Base-by-base conservation (phyloP, 2,797 vertebrate genomes). In the Melanotaenia pygmaea region DNA sequence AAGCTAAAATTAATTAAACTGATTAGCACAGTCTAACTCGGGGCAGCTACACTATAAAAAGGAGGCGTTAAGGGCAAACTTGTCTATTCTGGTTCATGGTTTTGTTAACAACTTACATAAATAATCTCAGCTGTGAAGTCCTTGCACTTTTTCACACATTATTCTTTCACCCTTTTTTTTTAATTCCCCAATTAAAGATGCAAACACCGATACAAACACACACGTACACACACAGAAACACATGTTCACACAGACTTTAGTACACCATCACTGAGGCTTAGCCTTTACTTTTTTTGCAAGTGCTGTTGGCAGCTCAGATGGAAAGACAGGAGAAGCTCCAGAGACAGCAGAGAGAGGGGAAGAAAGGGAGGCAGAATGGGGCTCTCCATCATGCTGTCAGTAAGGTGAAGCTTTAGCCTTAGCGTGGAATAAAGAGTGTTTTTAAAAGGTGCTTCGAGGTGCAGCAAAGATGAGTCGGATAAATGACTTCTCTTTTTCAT, bases 401-500 rank as follows among this genome's bases (percentile, higher is more conserved):
- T 18, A 47, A 85, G 85, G 70, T 79, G 81, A 83, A 70, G 89
- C 85, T 88, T 86, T 82, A 72, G 83, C 71, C 59, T 86, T 83
- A 80, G 82, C 67, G 4, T 56, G 82, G 82, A 90, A 89, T 88
- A 86, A 87, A 84, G 82, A 87, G 84, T 83, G 81, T 88, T 93
- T 91, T 88, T 88, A 90, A 89, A 89, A 88, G 85, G 83, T 88
- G 84, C 86, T 86, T 67, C 56, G 60, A 90, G 89, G 85, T 84
- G 74, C 80, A 73, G 76, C 63, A 43, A 86, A 81, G 88, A 91
- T 85, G 91, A 93, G 88, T 88, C 82, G 86, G 93, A 95, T 94
- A 93, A 95, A 95, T 93, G 82, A 93, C 87, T 87, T 88, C 87
- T 90, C 82, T 91, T 92, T 94, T 94, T 94, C 83, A 93, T 88